Evolutionary conservation across 2,797 vertebrate species (phyloP).

Genomic region (Neostethus bicornis): DNA sequence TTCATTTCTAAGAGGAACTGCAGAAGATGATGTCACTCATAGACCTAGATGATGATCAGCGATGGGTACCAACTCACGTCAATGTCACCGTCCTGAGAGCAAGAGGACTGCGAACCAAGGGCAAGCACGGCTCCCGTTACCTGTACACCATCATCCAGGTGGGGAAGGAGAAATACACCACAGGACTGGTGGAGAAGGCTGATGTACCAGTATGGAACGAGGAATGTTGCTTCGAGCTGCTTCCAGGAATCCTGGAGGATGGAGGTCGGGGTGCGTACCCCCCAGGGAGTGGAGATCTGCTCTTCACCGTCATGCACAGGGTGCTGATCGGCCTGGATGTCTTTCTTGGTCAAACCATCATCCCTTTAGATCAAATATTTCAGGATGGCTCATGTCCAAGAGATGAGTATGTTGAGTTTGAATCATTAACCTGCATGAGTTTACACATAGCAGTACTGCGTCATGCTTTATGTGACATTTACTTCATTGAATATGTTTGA

Average conservation of each 20-base stretch:
- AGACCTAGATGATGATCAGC: conserved; percentile 84
- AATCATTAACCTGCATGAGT: conserved; percentile 4
- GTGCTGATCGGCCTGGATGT: conserved; percentile 93
- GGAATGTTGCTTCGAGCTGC: conserved; percentile 91
- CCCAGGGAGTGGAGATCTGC: conserved; percentile 81
- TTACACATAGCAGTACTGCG: background rate
- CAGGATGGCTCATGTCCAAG: conserved; percentile 82
- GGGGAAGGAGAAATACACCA: conserved; percentile 93
- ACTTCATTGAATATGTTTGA: background rate
- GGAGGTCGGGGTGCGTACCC: conserved; percentile 74
- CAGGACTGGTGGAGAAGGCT: conserved; percentile 90
- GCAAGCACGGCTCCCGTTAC: conserved; percentile 91
- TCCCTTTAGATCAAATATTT: conserved; percentile 85
- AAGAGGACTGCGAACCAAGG: conserved; percentile 88
- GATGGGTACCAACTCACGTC: conserved; percentile 93
- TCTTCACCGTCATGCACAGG: conserved; percentile 92
- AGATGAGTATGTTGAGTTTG: conserved; percentile 83
- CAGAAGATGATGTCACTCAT: conserved; percentile 81
- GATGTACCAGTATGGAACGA: conserved; percentile 88
- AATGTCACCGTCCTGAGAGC: conserved; percentile 92
- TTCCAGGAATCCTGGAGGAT: conserved; percentile 85
- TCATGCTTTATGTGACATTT: background rate
- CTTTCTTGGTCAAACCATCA: conserved; percentile 87
- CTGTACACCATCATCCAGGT: conserved; percentile 93
- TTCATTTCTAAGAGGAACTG: conserved; percentile 5